phyloP scores from a whole-genome alignment of 2,888 invertebrate species.

The Iphiclides podalirius region DNA sequence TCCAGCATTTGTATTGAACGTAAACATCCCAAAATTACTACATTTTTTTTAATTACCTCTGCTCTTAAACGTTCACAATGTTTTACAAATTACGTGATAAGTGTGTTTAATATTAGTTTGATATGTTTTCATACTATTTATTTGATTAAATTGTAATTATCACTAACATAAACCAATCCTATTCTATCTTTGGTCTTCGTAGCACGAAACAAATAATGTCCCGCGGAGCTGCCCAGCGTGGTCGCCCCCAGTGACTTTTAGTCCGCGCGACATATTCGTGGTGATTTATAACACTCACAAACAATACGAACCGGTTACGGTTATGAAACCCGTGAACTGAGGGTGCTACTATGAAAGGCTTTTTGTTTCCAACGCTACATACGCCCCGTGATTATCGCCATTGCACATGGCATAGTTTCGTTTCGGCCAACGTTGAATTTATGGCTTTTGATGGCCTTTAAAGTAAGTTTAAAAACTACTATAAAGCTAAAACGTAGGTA shows the following conservation, averaged over 20 bases:
- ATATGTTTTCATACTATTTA: too few relatives aligned
- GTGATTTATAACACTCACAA: constrained; percentile 65
- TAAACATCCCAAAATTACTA: too few relatives aligned
- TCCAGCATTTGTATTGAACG: too few relatives aligned
- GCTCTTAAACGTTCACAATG: too few relatives aligned
- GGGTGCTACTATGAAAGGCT: constrained; percentile 50
- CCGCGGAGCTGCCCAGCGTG: too few relatives aligned
- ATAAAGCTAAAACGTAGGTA: background rate
- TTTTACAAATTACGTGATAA: too few relatives aligned
- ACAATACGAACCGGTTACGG: constrained; percentile 68
- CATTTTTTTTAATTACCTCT: too few relatives aligned
- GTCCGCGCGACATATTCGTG: constrained; percentile 65
- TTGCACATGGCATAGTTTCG: constrained; percentile 44
- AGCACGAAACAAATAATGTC: too few relatives aligned
- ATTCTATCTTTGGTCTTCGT: too few relatives aligned
- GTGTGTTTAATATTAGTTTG: too few relatives aligned
- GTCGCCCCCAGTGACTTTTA: constrained; percentile 58
- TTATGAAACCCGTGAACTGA: constrained; percentile 54
- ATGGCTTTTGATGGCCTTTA: constrained; percentile 16
- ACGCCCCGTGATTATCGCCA: constrained; percentile 53
- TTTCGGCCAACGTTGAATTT: constrained; percentile 19
- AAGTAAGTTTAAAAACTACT: background rate
- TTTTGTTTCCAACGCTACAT: constrained; percentile 49
- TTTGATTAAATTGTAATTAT: too few relatives aligned
- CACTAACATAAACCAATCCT: too few relatives aligned